Percentiles rank a stretch among this genome's conserved stretches.
phyloP scores from a whole-genome alignment of 2,113 vertebrate genomes.

The Megaceryle torquata region DNA sequence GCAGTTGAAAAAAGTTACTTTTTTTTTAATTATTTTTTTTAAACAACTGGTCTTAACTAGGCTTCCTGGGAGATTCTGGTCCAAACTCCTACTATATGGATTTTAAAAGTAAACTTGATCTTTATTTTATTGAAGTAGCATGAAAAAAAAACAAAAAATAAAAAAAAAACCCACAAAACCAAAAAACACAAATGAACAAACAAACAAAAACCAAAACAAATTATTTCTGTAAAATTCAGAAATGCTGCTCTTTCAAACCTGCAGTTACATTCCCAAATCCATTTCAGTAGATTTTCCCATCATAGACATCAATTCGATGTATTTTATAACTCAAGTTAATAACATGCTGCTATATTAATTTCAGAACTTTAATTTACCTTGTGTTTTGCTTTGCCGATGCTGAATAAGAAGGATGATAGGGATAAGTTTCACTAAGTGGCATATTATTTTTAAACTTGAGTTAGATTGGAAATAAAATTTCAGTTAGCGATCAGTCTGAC shows the following conservation, averaged over 20 bases:
- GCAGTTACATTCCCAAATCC: background rate
- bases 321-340: background rate
- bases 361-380: background rate
- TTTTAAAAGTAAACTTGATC: slow-evolving; percentile 4
- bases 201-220: background rate
- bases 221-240: background rate
- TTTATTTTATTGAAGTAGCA: background rate
- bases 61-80: background rate
- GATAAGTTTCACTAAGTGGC: background rate
- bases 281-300: background rate
- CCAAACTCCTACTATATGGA: background rate
- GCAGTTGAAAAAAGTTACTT: background rate
- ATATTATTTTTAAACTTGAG: background rate
- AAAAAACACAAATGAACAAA: too few species aligned
- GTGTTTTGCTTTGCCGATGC: background rate
- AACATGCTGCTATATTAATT: background rate
- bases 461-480: background rate
- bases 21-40: background rate
- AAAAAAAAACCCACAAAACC: too few species aligned
- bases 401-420: background rate
- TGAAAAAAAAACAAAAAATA: background rate
- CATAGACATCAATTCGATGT: background rate
- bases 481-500: background rate
- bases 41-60: background rate
- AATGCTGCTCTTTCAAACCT: background rate